Conservation (phyloP, 2,113 vertebrate species). For the Regulus satrapa region DNA sequence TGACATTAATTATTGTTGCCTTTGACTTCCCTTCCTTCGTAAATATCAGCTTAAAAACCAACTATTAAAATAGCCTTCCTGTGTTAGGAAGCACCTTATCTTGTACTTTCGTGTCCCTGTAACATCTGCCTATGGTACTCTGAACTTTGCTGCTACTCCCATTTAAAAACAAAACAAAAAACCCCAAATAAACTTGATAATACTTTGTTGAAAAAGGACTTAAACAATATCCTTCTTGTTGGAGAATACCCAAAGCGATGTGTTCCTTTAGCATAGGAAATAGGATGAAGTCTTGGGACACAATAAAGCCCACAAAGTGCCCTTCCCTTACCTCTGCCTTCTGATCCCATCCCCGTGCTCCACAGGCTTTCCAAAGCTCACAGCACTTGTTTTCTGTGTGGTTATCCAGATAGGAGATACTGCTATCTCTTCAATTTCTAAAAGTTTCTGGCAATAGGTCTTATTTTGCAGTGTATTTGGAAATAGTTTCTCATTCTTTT, state of each 20-base stretch:
- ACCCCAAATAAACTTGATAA: constrained; percentile 28
- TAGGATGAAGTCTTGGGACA: not conserved
- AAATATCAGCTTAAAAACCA: constrained; percentile 44
- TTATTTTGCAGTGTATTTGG: not conserved
- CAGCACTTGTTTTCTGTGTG: not conserved
- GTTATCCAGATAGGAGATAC: constrained; percentile 4
- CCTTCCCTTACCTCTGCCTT: constrained; percentile 45
- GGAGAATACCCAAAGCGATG: constrained; percentile 1
- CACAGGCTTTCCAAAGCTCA: not conserved
- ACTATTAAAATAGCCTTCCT: constrained; percentile 58
- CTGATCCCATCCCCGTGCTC: not conserved
- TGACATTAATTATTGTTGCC: constrained; percentile 55
- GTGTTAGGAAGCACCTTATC: constrained; percentile 70
- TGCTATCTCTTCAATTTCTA: not conserved
- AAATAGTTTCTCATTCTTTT: not conserved
- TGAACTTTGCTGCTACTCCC: constrained; percentile 47
- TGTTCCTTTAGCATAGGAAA: not conserved
- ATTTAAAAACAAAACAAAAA: constrained; percentile 10
- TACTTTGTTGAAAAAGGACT: constrained; percentile 20
- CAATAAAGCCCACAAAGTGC: not conserved
- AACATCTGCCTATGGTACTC: constrained; percentile 38
- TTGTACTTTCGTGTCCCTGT: constrained; percentile 57
- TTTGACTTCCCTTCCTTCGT: constrained; percentile 56
- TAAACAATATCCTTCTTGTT: constrained; percentile 49
- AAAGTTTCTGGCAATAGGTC: not conserved